Evolutionary conservation across 2,113 vertebrate species (phyloP).

Genomic region (Loxodonta africana): DNA sequence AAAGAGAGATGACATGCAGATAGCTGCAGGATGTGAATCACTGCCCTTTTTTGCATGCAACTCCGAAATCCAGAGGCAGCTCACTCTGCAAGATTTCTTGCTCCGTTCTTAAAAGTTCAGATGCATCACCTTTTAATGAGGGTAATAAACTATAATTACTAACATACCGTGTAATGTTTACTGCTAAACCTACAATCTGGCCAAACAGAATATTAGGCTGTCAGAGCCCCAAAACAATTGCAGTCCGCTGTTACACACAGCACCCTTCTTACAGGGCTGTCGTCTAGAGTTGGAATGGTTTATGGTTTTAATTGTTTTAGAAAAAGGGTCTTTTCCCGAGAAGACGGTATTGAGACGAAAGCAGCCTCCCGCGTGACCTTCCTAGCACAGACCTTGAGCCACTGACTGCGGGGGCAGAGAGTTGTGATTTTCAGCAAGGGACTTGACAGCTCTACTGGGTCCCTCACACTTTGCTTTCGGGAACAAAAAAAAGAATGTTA

Average conservation of each 20-base stretch:
- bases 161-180: constrained; percentile 71
- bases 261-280: constrained; percentile 15
- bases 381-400: constrained; percentile 70
- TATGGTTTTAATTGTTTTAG: not conserved
- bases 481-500: constrained; percentile 53
- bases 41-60: not conserved
- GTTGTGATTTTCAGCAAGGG: constrained; percentile 65
- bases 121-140: constrained; percentile 63
- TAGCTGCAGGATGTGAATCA: constrained; percentile 63
- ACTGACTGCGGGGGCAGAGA: constrained; percentile 10
- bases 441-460: constrained; percentile 34
- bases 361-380: constrained; percentile 74
- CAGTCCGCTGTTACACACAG: not conserved
- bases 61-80: not conserved
- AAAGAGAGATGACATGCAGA: not conserved
- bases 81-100: not conserved
- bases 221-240: not conserved
- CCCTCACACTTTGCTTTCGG: constrained; percentile 72
- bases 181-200: constrained; percentile 72
- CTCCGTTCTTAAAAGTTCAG: constrained; percentile 73
- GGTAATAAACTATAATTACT: constrained; percentile 75
- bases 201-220: constrained; percentile 70
- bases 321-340: constrained; percentile 46
- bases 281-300: not conserved
- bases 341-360: not conserved